Base-by-base conservation (phyloP, 1,140 invertebrate species). In the Radopholus similis region DNA sequence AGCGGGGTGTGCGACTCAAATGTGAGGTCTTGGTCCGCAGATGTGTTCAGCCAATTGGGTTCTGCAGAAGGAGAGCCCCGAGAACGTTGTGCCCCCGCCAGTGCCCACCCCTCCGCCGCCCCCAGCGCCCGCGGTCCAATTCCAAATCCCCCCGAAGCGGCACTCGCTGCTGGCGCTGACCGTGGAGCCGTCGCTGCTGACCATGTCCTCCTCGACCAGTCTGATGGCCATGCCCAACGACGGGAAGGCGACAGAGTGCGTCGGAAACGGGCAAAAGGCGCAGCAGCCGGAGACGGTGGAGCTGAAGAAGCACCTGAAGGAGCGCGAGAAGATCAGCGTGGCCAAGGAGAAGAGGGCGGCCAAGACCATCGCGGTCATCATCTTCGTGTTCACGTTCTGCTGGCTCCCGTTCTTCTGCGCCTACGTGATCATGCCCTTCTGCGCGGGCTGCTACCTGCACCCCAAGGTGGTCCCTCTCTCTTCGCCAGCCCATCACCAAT, bases 391-490 rank as follows among this genome's bases (percentile, higher is more conserved):
- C 78, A 85, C 87, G 4, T 75, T 88, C 4, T 88, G 88, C 74
- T 88, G 88, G 84, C 77, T 88, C 13, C 88, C 88, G 6, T 88
- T 88, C 76, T 88, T 88, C 71, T 86, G 87, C 54, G 82, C 87
- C 2, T 88, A 88, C 74, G 83, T 87, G 34, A 87, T 88, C 23
- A 85, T 88, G 21, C 87, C 88, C 2, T 86, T 88, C 60, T 88
- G 88, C 79, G 80, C 84, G 47, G 49, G 66, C 15, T 81, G 79
- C 63, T 65, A 66, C 49, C 51, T 81, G 13, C 79, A 81, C 74
- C 79, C 79, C 18, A 81, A 81, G 69, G 78, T 80, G 32, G 5
- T 37, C 2, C 44, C 5, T 8, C 15, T 47, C 15, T 13, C 44
- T 8, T 8, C n/a, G n/a, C n/a, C n/a, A n/a, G n/a, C n/a, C 0